Evolutionary conservation across 1,140 invertebrate genomes (phyloP).

Genomic region (Hyles vespertilio): DNA sequence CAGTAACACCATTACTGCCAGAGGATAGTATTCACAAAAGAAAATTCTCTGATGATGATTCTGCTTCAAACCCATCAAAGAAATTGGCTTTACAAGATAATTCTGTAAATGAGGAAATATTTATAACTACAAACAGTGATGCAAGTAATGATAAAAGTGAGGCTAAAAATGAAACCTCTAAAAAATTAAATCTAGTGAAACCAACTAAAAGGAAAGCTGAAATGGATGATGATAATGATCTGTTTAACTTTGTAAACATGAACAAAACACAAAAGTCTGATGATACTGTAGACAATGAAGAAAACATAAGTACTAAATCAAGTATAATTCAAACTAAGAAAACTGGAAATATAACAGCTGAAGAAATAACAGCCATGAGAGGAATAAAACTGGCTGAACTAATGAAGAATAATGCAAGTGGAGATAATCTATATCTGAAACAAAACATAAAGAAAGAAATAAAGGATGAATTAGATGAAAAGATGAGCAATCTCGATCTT

Average conservation of each 20-base stretch:
- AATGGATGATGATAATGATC: slow-evolving; percentile 40
- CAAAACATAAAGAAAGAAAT: slow-evolving; percentile 33
- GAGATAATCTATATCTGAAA: slow-evolving; percentile 17
- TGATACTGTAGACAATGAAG: neutral
- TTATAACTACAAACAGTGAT: slow-evolving; percentile 22
- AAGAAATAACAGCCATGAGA: slow-evolving; percentile 42
- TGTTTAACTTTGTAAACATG: slow-evolving; percentile 56
- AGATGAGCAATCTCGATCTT: slow-evolving; percentile 49
- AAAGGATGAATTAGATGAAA: slow-evolving; percentile 45
- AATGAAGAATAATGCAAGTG: slow-evolving; percentile 30
- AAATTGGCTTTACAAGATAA: slow-evolving; percentile 34
- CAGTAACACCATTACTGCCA: slow-evolving; percentile 10
- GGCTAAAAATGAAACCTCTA: slow-evolving; percentile 24
- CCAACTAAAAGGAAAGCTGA: slow-evolving; percentile 50
- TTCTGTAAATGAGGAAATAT: slow-evolving; percentile 34
- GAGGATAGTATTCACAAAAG: slow-evolving; percentile 37
- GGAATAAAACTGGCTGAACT: slow-evolving; percentile 52
- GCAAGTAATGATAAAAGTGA: slow-evolving; percentile 11
- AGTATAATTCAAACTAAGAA: slow-evolving; percentile 2
- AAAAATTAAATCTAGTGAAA: slow-evolving; percentile 53
- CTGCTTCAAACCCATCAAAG: slow-evolving; percentile 37
- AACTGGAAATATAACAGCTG: slow-evolving; percentile 5
- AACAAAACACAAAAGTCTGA: slow-evolving; percentile 11
- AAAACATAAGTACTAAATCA: neutral
- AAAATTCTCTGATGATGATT: slow-evolving; percentile 30